Evolutionary conservation across 2,113 vertebrate species (phyloP).

Genomic region (Furnarius figulus): DNA sequence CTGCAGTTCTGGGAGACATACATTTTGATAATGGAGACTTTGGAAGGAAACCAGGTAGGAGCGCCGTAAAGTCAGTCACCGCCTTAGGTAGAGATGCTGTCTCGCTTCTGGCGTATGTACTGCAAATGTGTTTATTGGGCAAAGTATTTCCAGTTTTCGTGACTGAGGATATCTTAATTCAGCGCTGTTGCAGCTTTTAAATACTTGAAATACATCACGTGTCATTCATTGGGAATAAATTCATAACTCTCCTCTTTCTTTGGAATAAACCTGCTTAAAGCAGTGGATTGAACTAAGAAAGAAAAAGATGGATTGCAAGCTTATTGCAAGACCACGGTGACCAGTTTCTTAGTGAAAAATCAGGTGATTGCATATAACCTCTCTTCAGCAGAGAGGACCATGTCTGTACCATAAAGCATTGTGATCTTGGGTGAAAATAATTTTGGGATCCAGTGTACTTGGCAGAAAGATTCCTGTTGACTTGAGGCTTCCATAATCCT

Average conservation of each 20-base stretch:
- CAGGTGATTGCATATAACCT: fast-evolving
- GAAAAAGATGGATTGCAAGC: background rate
- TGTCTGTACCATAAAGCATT: fast-evolving
- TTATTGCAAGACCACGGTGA: background rate
- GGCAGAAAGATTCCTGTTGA: background rate
- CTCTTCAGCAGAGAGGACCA: fast-evolving
- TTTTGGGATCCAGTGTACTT: background rate
- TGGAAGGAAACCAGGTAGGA: conserved; percentile 94
- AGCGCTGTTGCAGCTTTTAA: fast-evolving
- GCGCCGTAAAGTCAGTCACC: too few relatives aligned
- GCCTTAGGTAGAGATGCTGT: fast-evolving
- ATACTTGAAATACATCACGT: fast-evolving
- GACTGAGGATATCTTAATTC: fast-evolving
- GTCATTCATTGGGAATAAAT: background rate
- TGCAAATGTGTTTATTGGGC: fast-evolving
- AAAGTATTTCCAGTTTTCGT: fast-evolving
- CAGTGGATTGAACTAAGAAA: background rate
- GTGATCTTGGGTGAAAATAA: background rate
- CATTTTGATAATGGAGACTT: conserved; percentile 89
- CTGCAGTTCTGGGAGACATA: conserved; percentile 91
- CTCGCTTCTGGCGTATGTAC: fast-evolving
- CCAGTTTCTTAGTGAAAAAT: background rate
- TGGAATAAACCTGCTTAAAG: background rate
- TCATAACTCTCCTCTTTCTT: too few relatives aligned
- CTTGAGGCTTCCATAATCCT: background rate